These are phyloP conservation scores for Dascyllus trimaculatus DNA, from an alignment of 2,113 vertebrate species.

Conservation along the genomic window DNA sequence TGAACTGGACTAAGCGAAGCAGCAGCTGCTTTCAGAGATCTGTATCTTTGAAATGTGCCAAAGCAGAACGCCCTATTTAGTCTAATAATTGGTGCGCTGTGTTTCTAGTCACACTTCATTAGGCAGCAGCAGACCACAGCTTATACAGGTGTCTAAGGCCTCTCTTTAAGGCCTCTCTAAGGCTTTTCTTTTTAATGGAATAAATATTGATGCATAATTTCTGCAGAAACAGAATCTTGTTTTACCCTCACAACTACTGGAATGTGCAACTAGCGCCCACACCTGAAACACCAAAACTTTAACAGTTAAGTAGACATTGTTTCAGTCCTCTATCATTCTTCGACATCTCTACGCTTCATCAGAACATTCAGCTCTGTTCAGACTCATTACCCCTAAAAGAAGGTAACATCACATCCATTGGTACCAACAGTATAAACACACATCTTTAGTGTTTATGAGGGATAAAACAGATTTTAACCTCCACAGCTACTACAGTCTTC, in stretches of 20 bases:
- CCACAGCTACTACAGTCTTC: background rate
- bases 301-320: too few relatives aligned
- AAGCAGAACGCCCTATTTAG: constrained; percentile 2
- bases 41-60: constrained; percentile 9
- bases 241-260: too few relatives aligned
- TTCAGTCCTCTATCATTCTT: too few relatives aligned
- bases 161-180: too few relatives aligned
- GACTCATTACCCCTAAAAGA: too few relatives aligned
- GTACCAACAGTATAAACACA: background rate
- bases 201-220: too few relatives aligned
- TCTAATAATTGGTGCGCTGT: background rate
- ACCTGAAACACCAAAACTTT: too few relatives aligned
- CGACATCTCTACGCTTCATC: too few relatives aligned
- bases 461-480: background rate
- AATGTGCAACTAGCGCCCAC: too few relatives aligned
- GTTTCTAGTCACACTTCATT: constrained; percentile 38
- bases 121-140: constrained; percentile 12
- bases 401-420: background rate
- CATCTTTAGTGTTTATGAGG: background rate
- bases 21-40: background rate
- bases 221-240: too few relatives aligned
- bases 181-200: too few relatives aligned
- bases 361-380: too few relatives aligned
- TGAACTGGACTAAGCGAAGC: background rate
- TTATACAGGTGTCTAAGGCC: constrained; percentile 9